Evolutionary conservation across 2,797 vertebrate species (phyloP), one percentile per base, ranked within the genome.

Genomic region (Trichosurus vulpecula): DNA sequence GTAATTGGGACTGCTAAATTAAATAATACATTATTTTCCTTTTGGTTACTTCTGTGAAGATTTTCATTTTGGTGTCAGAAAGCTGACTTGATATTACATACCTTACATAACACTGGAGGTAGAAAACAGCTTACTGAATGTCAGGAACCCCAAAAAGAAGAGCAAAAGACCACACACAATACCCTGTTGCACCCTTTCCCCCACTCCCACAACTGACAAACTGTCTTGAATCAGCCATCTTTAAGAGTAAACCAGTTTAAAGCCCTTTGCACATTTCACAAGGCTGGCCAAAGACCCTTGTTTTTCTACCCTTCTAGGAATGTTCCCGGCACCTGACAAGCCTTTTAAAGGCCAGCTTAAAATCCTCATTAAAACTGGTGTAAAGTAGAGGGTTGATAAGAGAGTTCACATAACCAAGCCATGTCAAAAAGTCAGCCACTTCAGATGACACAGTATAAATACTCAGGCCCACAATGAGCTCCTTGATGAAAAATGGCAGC

Each of bases 351-450:
- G 99, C 99, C 97, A 99, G 97, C 92, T 99, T 99, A 98, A 99
- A 99, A 97, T 99, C 99, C 95, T 99, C 99, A 0, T 99, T 99
- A 98, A 99, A 99, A 98, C 99, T 99, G 25, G 99, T 99, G 97
- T 99, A 99, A 51, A 99, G 98, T 94, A 99, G 98, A 30, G 99
- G 99, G 98, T 99, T 99, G 97, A 99, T 99, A 55, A 99, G 99
- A 0, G 99, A 99, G 98, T 99, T 99, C 95, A 99, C 97, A 35
- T 99, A 99, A 53, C 99, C 99, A 55, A 99, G 98, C 99, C 99
- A 99, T 4, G 99, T 99, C 95, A 99, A 98, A 95, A 99, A 98
- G 94, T 99, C 99, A 0, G 99, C 99, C 92, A 99, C 98, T 47
- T 98, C 98, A 4, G 98, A 97, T n/a, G 99, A 99, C 0, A 99